These are phyloP conservation scores for Marronus borbonicus DNA, from an alignment of 2,888 invertebrate species.

Conservation along the genomic window DNA sequence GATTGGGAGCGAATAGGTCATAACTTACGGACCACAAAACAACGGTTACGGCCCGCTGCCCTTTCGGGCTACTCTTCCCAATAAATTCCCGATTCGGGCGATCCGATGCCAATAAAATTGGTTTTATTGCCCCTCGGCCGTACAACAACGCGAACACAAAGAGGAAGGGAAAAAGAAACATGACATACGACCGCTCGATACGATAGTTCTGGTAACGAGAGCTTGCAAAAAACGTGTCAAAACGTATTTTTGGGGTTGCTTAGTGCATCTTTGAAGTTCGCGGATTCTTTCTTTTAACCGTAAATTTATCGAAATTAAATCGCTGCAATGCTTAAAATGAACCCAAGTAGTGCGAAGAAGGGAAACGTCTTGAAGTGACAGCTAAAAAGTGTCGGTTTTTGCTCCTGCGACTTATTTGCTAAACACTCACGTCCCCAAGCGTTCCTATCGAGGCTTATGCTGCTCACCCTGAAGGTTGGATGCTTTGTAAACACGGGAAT, in stretches of 20 bases:
- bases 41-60: conserved; percentile 22
- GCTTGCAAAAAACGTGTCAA: no score
- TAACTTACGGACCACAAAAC: conserved; percentile 43
- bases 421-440: conserved; percentile 40
- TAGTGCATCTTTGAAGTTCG: no score
- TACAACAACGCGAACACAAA: not conserved
- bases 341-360: not conserved
- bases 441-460: not conserved
- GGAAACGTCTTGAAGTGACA: conserved; percentile 17
- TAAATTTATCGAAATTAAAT: no score
- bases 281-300: no score
- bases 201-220: no score
- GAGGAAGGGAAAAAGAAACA: not conserved
- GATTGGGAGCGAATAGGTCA: conserved; percentile 30
- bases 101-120: conserved; percentile 42
- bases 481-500: conserved; percentile 35
- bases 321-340: no score
- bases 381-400: not conserved
- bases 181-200: no score
- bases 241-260: no score
- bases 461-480: conserved; percentile 7
- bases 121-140: conserved; percentile 49
- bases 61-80: conserved; percentile 20
- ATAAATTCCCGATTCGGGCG: conserved; percentile 32
- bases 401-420: conserved; percentile 33